Evolutionary conservation across 2,888 invertebrate genomes (phyloP), one percentile per base, ranked within the genome.

Genomic region (Mylabris sibirica): DNA sequence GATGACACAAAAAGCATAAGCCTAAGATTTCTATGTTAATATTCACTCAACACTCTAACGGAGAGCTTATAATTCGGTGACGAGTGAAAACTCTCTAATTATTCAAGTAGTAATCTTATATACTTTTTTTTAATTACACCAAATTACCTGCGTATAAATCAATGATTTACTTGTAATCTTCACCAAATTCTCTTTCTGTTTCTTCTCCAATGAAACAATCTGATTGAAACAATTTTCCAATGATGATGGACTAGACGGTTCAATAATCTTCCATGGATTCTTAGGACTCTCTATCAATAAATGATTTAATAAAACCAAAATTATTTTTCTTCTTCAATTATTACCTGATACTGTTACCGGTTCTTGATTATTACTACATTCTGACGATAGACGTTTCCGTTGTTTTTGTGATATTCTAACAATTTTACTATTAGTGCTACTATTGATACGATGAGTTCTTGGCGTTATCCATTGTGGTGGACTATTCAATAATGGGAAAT

Each of bases 81-180:
- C n/a, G n/a, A n/a, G n/a, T n/a, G n/a, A n/a, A n/a, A n/a, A n/a
- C n/a, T n/a, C n/a, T n/a, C n/a, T n/a, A n/a, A n/a, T n/a, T n/a
- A n/a, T n/a, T n/a, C n/a, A n/a, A n/a, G n/a, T n/a, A n/a, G n/a
- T n/a, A n/a, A n/a, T n/a, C n/a, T n/a, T n/a, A n/a, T n/a, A n/a
- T n/a, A n/a, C n/a, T n/a, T n/a, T n/a, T n/a, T n/a, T n/a, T n/a
- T n/a, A n/a, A n/a, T n/a, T n/a, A n/a, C n/a, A n/a, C n/a, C n/a
- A n/a, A 44, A 44, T 76, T 86, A 93, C 94, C 89, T 95, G 94
- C 17, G 94, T 94, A 74, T 92, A 85, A 67, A 86, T 84, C 26
- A 95, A 86, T 0, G 92, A 90, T 82, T 95, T 95, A 8, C 91
- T 90, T 80, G 89, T 90, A 77, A 92, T 90, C 80, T 91, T 90